Evolutionary conservation across 64 coral and sea anemone species (phyloP), one percentile per base, ranked within the genome.

Genomic region (Anthopleura sola): DNA sequence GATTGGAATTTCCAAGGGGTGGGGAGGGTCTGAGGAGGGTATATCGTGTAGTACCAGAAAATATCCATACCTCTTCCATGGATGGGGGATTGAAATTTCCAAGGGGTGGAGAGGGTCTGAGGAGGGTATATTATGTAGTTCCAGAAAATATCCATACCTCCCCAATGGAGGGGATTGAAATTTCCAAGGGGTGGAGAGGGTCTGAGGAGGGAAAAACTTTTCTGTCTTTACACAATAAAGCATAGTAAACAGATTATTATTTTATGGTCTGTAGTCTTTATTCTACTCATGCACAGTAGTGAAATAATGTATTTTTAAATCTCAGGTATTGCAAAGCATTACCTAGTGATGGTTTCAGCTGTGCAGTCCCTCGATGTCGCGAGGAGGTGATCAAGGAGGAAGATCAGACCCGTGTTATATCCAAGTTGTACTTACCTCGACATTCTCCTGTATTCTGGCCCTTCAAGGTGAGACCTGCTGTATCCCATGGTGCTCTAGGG

Each of bases 371-470:
- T 51, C 54, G 46, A 12, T 86, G 75, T 36, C 49, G 38, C 15
- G 85, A 34, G 28, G 23, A 82, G 37, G 84, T 80, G 21, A 2
- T 68, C 1, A 55, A 85, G 54, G 37, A 84, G 24, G 29, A 69
- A 21, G 44, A 85, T 33, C 18, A 80, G 33, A 56, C 85, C 31
- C 18, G 76, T 26, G 77, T 86, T 36, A 8, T 54, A 14, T 86
- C 84, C 26, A 86, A 13, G 2, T 40, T 91, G 32, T 68, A 81
- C 40, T 38, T 91, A 14, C 89, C 89, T 11, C 36, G 89, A 26
- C 82, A 91, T 64, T 91, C 89, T 81, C 89, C 89, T 15, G 20
- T 91, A 80, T 86, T 68, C 84, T 55, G 77, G 71, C 84, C 89
- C 0, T 86, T 86, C 39, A 66, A 86, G 84, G 89, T 91, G n/a